A percentile compares a stretch with the other conserved stretches of the same genome.
Evolutionary conservation across 2,797 vertebrate species (phyloP).

Genomic region (Onychomys arenicola): DNA sequence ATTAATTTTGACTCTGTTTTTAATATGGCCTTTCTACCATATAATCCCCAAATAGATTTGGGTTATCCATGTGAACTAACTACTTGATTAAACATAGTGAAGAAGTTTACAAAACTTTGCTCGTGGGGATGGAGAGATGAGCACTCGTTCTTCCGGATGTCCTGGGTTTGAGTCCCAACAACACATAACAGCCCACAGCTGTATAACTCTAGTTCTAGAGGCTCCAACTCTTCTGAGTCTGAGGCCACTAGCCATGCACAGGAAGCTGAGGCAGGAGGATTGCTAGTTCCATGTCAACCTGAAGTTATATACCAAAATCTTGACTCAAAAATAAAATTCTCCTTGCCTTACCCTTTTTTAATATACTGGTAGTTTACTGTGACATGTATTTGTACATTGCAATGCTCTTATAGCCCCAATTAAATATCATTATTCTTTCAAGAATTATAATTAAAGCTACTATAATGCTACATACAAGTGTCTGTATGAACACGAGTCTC

Average conservation of each 20-base stretch:
- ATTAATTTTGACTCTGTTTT: constrained; percentile 38
- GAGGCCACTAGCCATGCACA: background rate
- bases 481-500: background rate
- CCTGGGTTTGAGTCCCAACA: background rate
- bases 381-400: background rate
- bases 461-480: background rate
- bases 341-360: background rate
- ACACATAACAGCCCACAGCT: background rate
- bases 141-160: background rate
- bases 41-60: constrained; percentile 58
- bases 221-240: background rate
- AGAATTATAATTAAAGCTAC: background rate
- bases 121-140: constrained; percentile 9
- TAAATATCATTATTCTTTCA: background rate
- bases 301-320: background rate
- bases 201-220: background rate
- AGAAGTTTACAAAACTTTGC: background rate
- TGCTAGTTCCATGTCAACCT: background rate
- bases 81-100: constrained; percentile 40
- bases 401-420: background rate
- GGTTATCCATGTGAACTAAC: constrained; percentile 1
- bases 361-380: background rate
- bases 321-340: background rate
- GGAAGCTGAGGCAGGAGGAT: background rate
- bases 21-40: background rate